These are phyloP conservation scores for Leptogaster cylindrica DNA, from an alignment of 2,888 invertebrate genomes.

Conservation along the genomic window DNA sequence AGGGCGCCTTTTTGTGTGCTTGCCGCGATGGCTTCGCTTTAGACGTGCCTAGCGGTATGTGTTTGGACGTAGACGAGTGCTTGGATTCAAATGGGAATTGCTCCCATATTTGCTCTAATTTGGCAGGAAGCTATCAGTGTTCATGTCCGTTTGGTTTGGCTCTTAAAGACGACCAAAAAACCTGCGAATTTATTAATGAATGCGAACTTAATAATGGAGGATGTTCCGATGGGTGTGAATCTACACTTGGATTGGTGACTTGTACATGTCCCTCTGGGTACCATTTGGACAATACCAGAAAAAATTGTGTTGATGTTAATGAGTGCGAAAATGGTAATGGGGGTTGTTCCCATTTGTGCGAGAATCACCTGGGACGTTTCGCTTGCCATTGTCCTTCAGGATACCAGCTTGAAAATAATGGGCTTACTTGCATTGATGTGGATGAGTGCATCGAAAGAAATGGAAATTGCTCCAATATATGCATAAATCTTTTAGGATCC, in stretches of 20 bases:
- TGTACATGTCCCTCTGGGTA: slow-evolving; percentile 69
- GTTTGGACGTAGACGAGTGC: slow-evolving; percentile 65
- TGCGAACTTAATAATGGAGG: slow-evolving; percentile 62
- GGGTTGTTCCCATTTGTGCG: slow-evolving; percentile 68
- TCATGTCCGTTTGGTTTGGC: slow-evolving; percentile 54
- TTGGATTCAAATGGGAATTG: slow-evolving; percentile 58
- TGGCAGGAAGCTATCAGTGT: slow-evolving; percentile 55
- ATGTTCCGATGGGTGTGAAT: slow-evolving; percentile 63
- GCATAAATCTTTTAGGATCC: slow-evolving; percentile 67
- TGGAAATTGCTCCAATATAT: slow-evolving; percentile 66
- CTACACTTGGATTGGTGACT: slow-evolving; percentile 59
- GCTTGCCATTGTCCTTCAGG: slow-evolving; percentile 64
- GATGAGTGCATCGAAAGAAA: slow-evolving; percentile 65
- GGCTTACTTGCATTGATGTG: slow-evolving; percentile 62
- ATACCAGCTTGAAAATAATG: slow-evolving; percentile 57
- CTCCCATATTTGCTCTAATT: slow-evolving; percentile 63
- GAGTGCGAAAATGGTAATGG: slow-evolving; percentile 65
- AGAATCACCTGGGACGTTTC: slow-evolving; percentile 64
- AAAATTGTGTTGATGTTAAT: slow-evolving; percentile 63
- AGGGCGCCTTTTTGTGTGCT: slow-evolving; percentile 61
- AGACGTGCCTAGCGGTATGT: slow-evolving; percentile 53
- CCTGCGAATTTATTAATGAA: slow-evolving; percentile 63
- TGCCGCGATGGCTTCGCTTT: slow-evolving; percentile 63
- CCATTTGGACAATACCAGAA: slow-evolving; percentile 60
- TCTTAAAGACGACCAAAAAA: slow-evolving; percentile 52